Percentiles rank a stretch among this genome's conserved stretches.
Evolutionary conservation across 2,113 vertebrate genomes (phyloP).

Genomic region (Phrynocephalus versicolor): DNA sequence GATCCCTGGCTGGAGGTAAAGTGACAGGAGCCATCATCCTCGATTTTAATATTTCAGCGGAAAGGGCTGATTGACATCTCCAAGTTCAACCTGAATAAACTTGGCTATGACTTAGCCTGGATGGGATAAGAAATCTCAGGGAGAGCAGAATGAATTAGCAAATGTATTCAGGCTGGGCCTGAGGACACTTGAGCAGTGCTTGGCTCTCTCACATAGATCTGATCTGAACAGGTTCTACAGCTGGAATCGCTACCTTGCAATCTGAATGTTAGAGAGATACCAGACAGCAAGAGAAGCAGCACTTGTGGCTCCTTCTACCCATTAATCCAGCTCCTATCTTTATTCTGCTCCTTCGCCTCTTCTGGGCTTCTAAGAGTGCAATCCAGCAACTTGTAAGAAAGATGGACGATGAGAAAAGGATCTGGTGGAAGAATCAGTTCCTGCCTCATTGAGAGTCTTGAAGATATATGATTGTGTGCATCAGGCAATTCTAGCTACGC

Average conservation of each 20-base stretch:
- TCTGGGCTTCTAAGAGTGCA: too few species aligned
- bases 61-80: neutral
- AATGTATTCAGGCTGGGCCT: neutral
- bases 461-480: neutral
- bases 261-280: too few species aligned
- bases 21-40: conserved; percentile 3
- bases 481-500: neutral
- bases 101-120: neutral
- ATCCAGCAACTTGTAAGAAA: neutral
- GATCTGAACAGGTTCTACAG: neutral
- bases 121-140: neutral
- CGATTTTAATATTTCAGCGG: neutral
- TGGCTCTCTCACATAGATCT: neutral
- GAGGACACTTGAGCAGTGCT: too few species aligned
- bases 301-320: too few species aligned
- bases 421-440: neutral
- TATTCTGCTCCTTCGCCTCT: neutral
- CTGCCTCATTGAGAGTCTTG: neutral
- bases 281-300: too few species aligned
- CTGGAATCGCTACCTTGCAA: neutral
- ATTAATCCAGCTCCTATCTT: neutral
- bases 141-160: neutral
- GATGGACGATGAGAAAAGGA: neutral
- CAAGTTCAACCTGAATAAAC: neutral
- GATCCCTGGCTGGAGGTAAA: neutral